Evolutionary conservation across 2,888 invertebrate species (phyloP).

Genomic region (Anticlea derivata): DNA sequence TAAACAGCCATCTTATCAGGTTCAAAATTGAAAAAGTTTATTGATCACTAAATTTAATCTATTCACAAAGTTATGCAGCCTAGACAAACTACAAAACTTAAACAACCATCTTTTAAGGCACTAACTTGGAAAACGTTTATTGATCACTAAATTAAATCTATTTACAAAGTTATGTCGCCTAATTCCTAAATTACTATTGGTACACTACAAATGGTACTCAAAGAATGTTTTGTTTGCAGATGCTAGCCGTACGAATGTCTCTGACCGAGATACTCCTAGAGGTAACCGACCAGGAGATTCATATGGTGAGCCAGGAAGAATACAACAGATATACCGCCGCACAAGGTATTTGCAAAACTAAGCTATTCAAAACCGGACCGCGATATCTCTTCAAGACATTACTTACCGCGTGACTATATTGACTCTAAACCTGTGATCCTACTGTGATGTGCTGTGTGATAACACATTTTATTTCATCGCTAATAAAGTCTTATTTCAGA

Average conservation of each 20-base stretch:
- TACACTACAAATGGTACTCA: no score
- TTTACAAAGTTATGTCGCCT: no score
- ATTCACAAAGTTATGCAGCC: no score
- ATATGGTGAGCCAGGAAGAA: slow-evolving; percentile 92
- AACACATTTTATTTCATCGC: slow-evolving; percentile 57
- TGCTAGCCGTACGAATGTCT: slow-evolving; percentile 93
- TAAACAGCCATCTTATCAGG: no score
- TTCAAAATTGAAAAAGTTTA: no score
- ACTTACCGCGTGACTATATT: slow-evolving; percentile 66
- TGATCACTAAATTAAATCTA: no score
- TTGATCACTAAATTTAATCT: no score
- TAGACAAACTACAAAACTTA: no score
- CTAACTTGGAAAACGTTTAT: no score
- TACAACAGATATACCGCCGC: slow-evolving; percentile 90
- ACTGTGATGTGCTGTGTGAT: slow-evolving; percentile 47
- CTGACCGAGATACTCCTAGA: slow-evolving; percentile 97
- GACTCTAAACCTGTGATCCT: slow-evolving; percentile 59
- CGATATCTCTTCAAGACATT: slow-evolving; percentile 40
- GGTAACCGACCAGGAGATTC: slow-evolving; percentile 96
- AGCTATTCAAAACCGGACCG: slow-evolving; percentile 31
- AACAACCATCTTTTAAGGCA: no score
- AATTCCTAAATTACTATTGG: no score
- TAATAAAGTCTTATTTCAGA: slow-evolving; percentile 83
- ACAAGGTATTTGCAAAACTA: slow-evolving; percentile 87
- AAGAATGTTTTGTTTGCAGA: slow-evolving; percentile 78